These are phyloP conservation scores for Pseudocheirus occidentalis DNA, from an alignment of 2,797 vertebrate genomes.

Conservation along the genomic window DNA sequence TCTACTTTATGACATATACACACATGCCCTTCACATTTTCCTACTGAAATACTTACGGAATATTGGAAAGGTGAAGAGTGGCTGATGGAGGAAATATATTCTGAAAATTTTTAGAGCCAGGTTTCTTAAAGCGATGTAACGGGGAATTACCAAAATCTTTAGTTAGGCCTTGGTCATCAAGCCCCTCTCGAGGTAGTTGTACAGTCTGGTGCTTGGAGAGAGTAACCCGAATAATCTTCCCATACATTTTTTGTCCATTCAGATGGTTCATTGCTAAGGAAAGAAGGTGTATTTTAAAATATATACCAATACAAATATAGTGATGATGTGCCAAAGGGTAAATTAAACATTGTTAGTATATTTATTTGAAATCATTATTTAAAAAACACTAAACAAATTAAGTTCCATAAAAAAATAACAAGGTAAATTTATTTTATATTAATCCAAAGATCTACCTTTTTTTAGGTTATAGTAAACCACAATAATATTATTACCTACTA, in stretches of 20 bases:
- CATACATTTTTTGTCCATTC: constrained; percentile 98
- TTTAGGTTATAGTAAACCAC: background rate
- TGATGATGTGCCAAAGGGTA: background rate
- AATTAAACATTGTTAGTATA: background rate
- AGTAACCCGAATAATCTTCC: constrained; percentile 97
- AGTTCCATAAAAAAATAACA: background rate
- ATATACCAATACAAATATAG: background rate
- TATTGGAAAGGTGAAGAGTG: constrained; percentile 97
- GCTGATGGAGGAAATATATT: constrained; percentile 98
- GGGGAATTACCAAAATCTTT: constrained; percentile 98
- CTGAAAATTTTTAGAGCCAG: constrained; percentile 98
- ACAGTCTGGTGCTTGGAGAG: constrained; percentile 98
- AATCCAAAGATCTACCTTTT: background rate
- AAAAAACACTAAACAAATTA: background rate
- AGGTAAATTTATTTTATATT: background rate
- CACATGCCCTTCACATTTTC: background rate
- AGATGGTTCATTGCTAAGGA: constrained; percentile 96
- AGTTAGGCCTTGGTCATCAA: constrained; percentile 97
- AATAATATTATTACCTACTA: background rate
- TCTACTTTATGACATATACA: background rate
- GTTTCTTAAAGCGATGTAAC: constrained; percentile 98
- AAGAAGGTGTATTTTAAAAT: constrained; percentile 44
- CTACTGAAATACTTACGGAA: constrained; percentile 90
- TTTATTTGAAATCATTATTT: background rate
- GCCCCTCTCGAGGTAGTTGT: constrained; percentile 95